These are phyloP conservation scores for Darevskia mixta DNA, from an alignment of 2,797 vertebrate genomes.

Conservation along the genomic window DNA sequence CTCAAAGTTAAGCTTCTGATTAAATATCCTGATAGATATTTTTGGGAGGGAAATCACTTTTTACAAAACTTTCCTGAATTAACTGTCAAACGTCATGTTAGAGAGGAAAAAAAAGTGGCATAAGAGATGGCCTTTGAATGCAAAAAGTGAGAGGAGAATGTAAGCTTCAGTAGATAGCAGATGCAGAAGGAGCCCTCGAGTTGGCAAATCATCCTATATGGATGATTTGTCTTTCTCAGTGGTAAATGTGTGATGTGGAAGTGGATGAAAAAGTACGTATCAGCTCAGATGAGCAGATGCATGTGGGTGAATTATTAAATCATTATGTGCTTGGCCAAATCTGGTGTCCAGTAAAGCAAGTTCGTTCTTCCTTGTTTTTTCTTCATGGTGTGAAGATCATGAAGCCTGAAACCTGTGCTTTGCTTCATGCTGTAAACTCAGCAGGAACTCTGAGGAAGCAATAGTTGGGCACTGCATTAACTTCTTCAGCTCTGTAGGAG, in stretches of 20 bases:
- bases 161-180: conserved; percentile 40
- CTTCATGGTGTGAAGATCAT: conserved; percentile 36
- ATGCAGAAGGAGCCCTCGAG: conserved; percentile 37
- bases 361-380: conserved; percentile 33
- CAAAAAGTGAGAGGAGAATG: neutral
- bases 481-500: conserved; percentile 40
- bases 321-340: conserved; percentile 29
- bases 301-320: conserved; percentile 58
- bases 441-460: conserved; percentile 3
- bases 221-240: conserved; percentile 27
- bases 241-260: conserved; percentile 54
- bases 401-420: conserved; percentile 32
- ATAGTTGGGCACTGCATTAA: neutral
- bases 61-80: neutral
- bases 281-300: conserved; percentile 25
- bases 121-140: neutral
- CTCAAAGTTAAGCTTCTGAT: neutral
- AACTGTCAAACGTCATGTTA: neutral
- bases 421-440: conserved; percentile 21
- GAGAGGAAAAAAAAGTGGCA: neutral
- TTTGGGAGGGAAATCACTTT: neutral
- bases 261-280: conserved; percentile 36
- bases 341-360: conserved; percentile 39
- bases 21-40: neutral
- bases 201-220: conserved; percentile 59